These are phyloP conservation scores for Oreochromis aureus DNA, from an alignment of 2,113 vertebrate genomes.

Conservation along the genomic window DNA sequence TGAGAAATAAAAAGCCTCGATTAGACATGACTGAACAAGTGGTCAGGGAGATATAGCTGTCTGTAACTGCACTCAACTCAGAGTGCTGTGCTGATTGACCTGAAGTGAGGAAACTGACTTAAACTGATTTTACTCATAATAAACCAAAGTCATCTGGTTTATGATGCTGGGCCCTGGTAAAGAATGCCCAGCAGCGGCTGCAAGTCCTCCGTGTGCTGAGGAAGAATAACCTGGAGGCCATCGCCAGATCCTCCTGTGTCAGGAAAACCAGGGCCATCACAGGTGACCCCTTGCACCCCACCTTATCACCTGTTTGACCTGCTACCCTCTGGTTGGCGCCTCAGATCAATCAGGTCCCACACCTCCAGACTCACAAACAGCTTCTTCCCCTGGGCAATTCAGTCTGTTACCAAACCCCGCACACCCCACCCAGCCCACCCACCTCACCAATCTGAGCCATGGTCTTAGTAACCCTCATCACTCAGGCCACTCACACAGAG, in stretches of 20 bases:
- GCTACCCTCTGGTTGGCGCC: rapidly evolving
- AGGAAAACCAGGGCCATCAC: neutral
- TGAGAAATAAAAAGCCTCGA: conserved; percentile 4
- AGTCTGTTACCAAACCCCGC: neutral
- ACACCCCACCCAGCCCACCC: neutral
- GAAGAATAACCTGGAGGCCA: neutral
- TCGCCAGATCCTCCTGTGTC: neutral
- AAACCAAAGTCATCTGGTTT: neutral
- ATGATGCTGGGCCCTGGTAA: neutral
- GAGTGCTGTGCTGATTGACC: neutral
- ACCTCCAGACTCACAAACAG: neutral
- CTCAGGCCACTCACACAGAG: neutral
- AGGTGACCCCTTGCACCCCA: neutral
- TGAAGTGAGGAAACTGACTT: neutral
- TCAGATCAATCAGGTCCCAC: neutral
- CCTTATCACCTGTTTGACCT: neutral
- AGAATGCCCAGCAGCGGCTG: too few species aligned
- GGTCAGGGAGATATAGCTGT: neutral
- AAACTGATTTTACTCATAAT: neutral
- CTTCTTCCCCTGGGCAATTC: neutral
- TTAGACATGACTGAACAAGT: neutral
- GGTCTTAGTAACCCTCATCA: neutral
- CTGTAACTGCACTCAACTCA: neutral
- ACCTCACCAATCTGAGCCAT: neutral
- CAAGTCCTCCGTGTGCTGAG: neutral